phyloP scores from a whole-genome alignment of 2,797 vertebrate species.

The Enteromius argenteus region DNA sequence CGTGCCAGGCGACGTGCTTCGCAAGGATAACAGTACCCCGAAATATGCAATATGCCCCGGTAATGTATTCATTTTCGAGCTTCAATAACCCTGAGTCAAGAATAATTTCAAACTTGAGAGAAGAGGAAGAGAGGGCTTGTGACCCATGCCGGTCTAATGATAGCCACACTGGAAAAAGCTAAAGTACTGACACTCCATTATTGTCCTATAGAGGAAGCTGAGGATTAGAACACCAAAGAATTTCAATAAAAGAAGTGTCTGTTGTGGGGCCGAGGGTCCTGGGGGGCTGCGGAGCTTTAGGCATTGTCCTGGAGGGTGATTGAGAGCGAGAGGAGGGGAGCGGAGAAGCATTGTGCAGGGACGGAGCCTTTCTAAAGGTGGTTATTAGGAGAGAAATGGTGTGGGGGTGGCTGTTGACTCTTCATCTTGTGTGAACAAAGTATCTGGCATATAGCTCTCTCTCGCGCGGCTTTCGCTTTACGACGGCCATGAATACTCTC shows the following conservation, averaged over 20 bases:
- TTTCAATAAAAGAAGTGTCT: conserved; percentile 89
- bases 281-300: conserved; percentile 56
- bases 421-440: conserved; percentile 87
- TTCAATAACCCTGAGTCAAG: conserved; percentile 38
- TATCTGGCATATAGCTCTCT: conserved; percentile 75
- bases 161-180: conserved; percentile 83
- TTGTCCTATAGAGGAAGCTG: conserved; percentile 84
- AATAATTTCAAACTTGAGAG: conserved; percentile 42
- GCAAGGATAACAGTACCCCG: conserved; percentile 24
- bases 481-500: conserved; percentile 79
- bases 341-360: conserved; percentile 79
- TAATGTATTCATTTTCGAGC: conserved; percentile 16
- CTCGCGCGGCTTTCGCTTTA: conserved; percentile 76
- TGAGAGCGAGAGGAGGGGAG: conserved; percentile 83
- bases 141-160: conserved; percentile 77
- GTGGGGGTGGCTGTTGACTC: conserved; percentile 82
- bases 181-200: conserved; percentile 83
- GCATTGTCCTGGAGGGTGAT: conserved; percentile 73
- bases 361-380: conserved; percentile 80
- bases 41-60: conserved; percentile 22
- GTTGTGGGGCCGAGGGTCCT: conserved; percentile 72
- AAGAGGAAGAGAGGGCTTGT: conserved; percentile 68
- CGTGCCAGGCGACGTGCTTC: conserved; percentile 7
- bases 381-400: conserved; percentile 82
- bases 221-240: conserved; percentile 89